Evolutionary conservation across 2,797 vertebrate species (phyloP).

Genomic region (Leptodactylus fallax): DNA sequence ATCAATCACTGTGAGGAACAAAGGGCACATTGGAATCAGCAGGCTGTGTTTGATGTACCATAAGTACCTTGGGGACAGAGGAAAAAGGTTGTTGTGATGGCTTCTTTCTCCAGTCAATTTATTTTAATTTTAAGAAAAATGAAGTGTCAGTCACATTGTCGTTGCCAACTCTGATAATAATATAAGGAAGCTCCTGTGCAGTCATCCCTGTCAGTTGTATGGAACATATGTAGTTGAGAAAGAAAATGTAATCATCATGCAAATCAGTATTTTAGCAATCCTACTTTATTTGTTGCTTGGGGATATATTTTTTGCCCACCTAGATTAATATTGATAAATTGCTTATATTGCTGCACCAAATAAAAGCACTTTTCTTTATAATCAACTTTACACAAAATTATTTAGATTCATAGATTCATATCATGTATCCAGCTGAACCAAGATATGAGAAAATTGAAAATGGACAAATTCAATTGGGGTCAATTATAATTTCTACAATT

Average conservation of each 20-base stretch:
- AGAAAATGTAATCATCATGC: background rate
- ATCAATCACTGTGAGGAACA: slow-evolving; percentile 39
- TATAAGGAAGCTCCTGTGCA: background rate
- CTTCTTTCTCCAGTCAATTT: slow-evolving; percentile 23
- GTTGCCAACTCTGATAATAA: background rate
- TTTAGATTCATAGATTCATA: no score
- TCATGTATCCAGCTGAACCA: no score
- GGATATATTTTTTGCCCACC: background rate
- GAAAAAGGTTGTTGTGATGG: slow-evolving; percentile 21
- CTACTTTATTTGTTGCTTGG: background rate
- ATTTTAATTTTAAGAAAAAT: slow-evolving; percentile 41
- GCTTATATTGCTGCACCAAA: no score
- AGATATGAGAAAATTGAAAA: no score
- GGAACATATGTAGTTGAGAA: background rate
- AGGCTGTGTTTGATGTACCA: slow-evolving; percentile 9
- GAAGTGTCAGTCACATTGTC: slow-evolving; percentile 1
- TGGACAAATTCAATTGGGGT: no score
- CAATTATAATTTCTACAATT: no score
- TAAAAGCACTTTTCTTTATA: background rate
- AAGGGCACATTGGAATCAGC: slow-evolving; percentile 25
- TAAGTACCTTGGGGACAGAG: slow-evolving; percentile 9
- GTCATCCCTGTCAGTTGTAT: background rate
- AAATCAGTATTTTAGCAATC: background rate
- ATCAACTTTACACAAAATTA: no score
- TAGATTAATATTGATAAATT: background rate